Base-by-base conservation (phyloP, 2,113 vertebrate species). In the Poecile atricapillus region DNA sequence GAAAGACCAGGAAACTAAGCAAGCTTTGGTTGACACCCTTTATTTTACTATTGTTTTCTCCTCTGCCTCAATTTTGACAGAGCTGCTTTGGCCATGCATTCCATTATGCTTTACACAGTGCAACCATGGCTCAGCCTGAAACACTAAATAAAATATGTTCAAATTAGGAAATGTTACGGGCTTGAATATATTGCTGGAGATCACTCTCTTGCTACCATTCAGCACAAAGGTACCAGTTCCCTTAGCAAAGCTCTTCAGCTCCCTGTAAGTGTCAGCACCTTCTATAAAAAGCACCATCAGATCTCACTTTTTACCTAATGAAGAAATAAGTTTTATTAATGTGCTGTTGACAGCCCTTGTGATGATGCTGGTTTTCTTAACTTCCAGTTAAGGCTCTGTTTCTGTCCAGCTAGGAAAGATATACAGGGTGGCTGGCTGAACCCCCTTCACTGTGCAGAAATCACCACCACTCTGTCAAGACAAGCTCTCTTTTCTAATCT, bases 361-460 rank as follows among this genome's bases (percentile, higher is more conserved):
- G 77, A 83, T 64, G 81, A 90, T 68, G 93, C 44, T 0, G 37
- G 76, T 92, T 94, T 93, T 76, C 85, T 81, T 67, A 71, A 90
- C 92, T 96, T 97, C 95, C 94, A 86, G 90, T 96, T 94, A 97
- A 96, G 95, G 92, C 46, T 96, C 86, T 94, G 90, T 95, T 96
- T 97, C 83, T 96, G 92, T 77, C 80, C 73, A 84, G 80, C 77
- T 30, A 68, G 64, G 43, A 83, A 83, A 78, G 68, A 97, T 52
- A 49, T 30, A 60, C 76, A 78, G 85, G 73, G 76, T 78, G 47
- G 33, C 78, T 92, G 94, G 86, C 89, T 76, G 70, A 82, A 43
- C 74, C 83, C 65, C 23, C 62, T 84, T 76, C 31, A 9, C 64
- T 60, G 58, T 65, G 44, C 44, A 69, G 83, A 74, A 89, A 59